A percentile compares a stretch with the other conserved stretches of the same genome.
Evolutionary conservation across 2,888 invertebrate genomes (phyloP).

Genomic region (Agapostemon virescens): DNA sequence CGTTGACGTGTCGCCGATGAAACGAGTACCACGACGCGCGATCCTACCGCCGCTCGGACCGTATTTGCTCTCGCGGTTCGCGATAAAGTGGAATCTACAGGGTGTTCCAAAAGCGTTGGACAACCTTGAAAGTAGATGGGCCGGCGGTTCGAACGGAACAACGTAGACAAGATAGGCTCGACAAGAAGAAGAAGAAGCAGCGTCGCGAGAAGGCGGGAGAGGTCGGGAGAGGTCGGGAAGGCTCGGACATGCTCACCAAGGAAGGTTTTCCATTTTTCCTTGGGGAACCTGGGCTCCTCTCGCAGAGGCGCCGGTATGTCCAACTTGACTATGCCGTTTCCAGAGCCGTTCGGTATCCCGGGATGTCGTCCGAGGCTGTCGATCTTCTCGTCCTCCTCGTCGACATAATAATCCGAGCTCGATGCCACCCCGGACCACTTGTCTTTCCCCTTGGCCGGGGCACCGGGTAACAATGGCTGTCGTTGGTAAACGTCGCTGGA

Average conservation of each 20-base stretch:
- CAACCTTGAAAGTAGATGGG: too few species aligned
- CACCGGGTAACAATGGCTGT: conserved; percentile 83
- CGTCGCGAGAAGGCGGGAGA: too few species aligned
- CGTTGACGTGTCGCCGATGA: too few species aligned
- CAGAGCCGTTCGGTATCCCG: conserved; percentile 77
- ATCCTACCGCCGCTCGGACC: too few species aligned
- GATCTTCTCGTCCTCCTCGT: conserved; percentile 81
- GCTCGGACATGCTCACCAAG: conserved; percentile 79
- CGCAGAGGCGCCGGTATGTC: conserved; percentile 86
- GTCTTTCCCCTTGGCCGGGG: conserved; percentile 80
- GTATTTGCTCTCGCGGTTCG: not conserved
- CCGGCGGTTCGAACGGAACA: too few species aligned
- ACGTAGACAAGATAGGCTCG: too few species aligned
- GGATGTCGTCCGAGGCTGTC: conserved; percentile 76
- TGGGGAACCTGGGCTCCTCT: conserved; percentile 90
- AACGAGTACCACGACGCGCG: too few species aligned
- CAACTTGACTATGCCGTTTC: conserved; percentile 83
- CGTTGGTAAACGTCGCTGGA: conserved; percentile 83
- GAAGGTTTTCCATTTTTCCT: conserved; percentile 92
- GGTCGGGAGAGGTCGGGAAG: too few species aligned
- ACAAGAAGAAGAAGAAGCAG: too few species aligned
- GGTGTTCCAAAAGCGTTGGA: too few species aligned
- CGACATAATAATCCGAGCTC: conserved; percentile 80
- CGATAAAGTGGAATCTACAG: not conserved
- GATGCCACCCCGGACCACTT: conserved; percentile 81